Evolutionary conservation across 2,113 vertebrate species (phyloP).

Genomic region (Callopanchax toddi): DNA sequence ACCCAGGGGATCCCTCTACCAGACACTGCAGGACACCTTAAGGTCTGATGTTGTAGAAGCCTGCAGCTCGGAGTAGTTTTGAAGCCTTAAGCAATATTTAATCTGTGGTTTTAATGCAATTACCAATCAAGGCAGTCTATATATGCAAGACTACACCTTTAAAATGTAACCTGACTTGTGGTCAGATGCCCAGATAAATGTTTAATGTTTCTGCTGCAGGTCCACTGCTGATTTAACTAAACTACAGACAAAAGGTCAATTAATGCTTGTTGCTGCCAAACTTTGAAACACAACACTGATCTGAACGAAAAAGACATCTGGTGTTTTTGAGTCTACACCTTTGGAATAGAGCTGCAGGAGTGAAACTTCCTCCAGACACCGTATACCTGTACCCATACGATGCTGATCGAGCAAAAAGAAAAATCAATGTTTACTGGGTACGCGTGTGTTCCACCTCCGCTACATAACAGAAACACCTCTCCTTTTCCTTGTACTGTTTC

Average conservation of each 20-base stretch:
- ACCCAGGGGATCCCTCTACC: background rate
- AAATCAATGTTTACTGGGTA: constrained; percentile 65
- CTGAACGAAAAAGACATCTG: background rate
- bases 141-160: background rate
- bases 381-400: constrained; percentile 28
- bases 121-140: background rate
- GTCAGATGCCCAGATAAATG: background rate
- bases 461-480: constrained; percentile 36
- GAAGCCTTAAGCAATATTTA: background rate
- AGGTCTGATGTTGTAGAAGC: background rate
- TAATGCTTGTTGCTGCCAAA: background rate
- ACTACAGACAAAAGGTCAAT: background rate
- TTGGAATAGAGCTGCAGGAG: background rate
- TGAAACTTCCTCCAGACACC: constrained; percentile 10
- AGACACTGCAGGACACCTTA: background rate
- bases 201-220: background rate
- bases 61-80: background rate
- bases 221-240: background rate
- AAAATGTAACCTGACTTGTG: background rate
- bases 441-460: constrained; percentile 40
- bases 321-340: background rate
- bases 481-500: constrained; percentile 18
- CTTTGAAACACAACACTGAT: background rate
- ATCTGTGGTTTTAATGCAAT: background rate
- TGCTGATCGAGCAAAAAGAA: constrained; percentile 41